Percentiles rank a stretch among this genome's conserved stretches.
Evolutionary conservation across 30 jellyfish, hydroid and myxozoan genomes (phyloP).

Genomic region (Catostylus mosaicus): DNA sequence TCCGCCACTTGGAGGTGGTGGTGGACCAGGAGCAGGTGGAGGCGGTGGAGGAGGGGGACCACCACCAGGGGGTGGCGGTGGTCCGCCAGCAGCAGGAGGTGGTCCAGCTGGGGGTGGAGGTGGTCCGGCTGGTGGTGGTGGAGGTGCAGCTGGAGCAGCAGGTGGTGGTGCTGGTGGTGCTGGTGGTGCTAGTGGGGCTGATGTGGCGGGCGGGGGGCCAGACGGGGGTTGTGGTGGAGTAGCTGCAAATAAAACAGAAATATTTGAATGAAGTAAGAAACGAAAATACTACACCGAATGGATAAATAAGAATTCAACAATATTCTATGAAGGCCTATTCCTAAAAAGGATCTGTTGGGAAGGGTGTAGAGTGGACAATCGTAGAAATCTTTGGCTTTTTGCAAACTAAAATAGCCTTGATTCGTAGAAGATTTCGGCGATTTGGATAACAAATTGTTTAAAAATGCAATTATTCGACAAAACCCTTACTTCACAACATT

Average conservation of each 20-base stretch:
- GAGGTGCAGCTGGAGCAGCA: conserved; percentile 62
- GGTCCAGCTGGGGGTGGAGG: conserved; percentile 81
- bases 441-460: no score
- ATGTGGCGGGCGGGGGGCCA: conserved; percentile 64
- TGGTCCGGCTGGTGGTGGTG: conserved; percentile 73
- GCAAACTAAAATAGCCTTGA: no score
- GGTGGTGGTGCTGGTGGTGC: conserved; percentile 57
- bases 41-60: conserved; percentile 98
- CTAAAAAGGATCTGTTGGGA: no score
- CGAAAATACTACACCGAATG: no score
- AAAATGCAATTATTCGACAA: no score
- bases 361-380: no score
- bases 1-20: conserved; percentile 85
- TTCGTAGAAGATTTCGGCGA: no score
- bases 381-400: no score
- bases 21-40: conserved; percentile 58
- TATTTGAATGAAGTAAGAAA: background rate
- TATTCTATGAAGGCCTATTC: no score
- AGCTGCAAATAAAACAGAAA: background rate
- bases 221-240: conserved; percentile 79
- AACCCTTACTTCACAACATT: no score
- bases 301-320: no score
- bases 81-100: conserved; percentile 52
- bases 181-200: conserved; percentile 61
- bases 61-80: conserved; percentile 74